phyloP scores from a whole-genome alignment of 1,140 invertebrate genomes.

The Bombus pascuorum region DNA sequence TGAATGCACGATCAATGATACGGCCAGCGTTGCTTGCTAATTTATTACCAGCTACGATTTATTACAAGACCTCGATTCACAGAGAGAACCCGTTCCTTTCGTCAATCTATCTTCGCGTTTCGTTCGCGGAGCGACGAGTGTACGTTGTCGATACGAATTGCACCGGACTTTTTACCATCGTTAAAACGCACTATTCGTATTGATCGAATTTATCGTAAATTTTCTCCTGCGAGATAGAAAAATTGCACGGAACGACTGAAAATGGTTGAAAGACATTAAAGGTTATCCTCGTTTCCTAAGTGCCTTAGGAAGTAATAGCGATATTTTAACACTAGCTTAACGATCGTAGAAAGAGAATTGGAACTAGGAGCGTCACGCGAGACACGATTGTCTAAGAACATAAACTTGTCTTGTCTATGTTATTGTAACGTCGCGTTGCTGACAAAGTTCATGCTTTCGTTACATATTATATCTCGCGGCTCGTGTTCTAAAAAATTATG shows the following conservation, averaged over 20 bases:
- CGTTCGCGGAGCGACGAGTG: background rate
- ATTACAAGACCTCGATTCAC: background rate
- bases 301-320: no score
- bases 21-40: background rate
- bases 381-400: constrained; percentile 44
- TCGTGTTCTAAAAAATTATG: constrained; percentile 5
- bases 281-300: no score
- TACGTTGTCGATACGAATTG: background rate
- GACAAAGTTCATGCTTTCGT: no score
- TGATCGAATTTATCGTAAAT: background rate
- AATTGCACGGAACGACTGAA: no score
- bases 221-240: no score
- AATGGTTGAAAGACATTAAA: no score
- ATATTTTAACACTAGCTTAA: no score
- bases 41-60: constrained; percentile 26
- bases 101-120: background rate
- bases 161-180: background rate
- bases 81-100: constrained; percentile 4
- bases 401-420: no score
- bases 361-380: background rate
- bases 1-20: constrained; percentile 19
- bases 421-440: no score
- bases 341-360: no score
- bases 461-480: background rate
- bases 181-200: background rate